A percentile compares a stretch with the other conserved stretches of the same genome.
phyloP scores from a whole-genome alignment of 2,888 invertebrate genomes.

The Belgica antarctica region DNA sequence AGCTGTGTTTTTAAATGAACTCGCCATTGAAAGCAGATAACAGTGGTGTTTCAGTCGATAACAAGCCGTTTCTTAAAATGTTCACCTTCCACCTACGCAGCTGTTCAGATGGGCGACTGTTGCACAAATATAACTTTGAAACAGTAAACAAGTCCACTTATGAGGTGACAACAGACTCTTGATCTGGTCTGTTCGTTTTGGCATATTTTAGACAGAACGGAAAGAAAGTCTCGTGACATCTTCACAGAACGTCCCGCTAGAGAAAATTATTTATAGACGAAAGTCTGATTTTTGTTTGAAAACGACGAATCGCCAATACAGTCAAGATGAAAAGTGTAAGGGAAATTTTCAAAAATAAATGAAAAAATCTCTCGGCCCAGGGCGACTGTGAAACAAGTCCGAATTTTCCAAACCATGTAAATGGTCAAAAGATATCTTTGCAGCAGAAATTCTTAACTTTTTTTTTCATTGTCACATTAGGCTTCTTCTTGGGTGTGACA shows the following conservation, averaged over 20 bases:
- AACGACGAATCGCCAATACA: conserved; percentile 19
- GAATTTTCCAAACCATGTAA: conserved; percentile 35
- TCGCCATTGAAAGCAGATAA: conserved; percentile 15
- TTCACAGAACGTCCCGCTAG: too few relatives aligned
- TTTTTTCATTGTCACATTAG: conserved; percentile 15
- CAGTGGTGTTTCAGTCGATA: conserved; percentile 22
- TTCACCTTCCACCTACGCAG: neutral
- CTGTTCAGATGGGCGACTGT: conserved; percentile 28
- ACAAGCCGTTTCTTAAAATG: neutral
- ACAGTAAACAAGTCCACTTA: conserved; percentile 14
- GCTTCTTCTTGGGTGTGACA: too few relatives aligned
- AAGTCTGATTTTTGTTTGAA: neutral
- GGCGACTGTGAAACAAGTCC: conserved; percentile 5
- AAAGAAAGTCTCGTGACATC: too few relatives aligned
- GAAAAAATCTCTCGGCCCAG: too few relatives aligned
- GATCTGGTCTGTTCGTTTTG: neutral
- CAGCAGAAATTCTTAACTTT: conserved; percentile 15
- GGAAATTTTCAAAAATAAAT: conserved; percentile 29
- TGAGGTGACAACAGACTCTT: conserved; percentile 10
- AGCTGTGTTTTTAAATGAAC: neutral
- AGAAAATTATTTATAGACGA: conserved; percentile 21
- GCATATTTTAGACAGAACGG: too few relatives aligned
- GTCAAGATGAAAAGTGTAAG: conserved; percentile 8
- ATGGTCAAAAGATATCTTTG: conserved; percentile 40
- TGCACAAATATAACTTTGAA: conserved; percentile 44